Evolutionary conservation across 2,888 invertebrate species (phyloP).

Genomic region (Philereme transversata): DNA sequence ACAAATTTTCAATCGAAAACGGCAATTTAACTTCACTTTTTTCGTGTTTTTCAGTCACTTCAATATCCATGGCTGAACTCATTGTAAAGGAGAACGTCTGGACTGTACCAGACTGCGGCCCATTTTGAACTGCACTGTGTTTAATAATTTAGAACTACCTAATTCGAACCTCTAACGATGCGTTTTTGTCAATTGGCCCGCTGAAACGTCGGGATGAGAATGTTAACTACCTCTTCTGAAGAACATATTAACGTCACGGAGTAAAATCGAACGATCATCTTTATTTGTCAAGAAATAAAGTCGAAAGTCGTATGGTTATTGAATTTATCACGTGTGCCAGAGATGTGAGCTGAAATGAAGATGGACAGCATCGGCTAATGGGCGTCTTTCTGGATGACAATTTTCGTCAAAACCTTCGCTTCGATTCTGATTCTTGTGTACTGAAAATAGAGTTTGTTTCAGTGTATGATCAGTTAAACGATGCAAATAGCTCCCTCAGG

Average conservation of each 20-base stretch:
- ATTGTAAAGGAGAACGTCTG: conserved; percentile 13
- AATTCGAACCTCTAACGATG: conserved; percentile 71
- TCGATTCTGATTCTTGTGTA: conserved; percentile 34
- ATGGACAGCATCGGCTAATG: conserved; percentile 77
- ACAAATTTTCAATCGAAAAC: conserved; percentile 73
- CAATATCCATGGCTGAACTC: conserved; percentile 50
- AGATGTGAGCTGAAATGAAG: conserved; percentile 66
- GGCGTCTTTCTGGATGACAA: conserved; percentile 79
- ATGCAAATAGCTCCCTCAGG: conserved; percentile 78
- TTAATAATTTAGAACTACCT: conserved; percentile 68
- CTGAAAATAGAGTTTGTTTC: conserved; percentile 40
- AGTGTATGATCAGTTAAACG: conserved; percentile 58
- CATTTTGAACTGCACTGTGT: conserved; percentile 42
- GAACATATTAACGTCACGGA: conserved; percentile 58
- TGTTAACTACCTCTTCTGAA: conserved; percentile 75
- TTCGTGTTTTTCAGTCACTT: conserved; percentile 52
- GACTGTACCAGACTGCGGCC: background rate
- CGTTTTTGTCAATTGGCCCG: conserved; percentile 80
- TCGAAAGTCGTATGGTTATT: conserved; percentile 45
- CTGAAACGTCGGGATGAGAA: conserved; percentile 69
- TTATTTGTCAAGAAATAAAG: conserved; percentile 42
- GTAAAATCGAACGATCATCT: conserved; percentile 29
- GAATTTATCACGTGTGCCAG: conserved; percentile 59
- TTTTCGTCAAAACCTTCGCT: conserved; percentile 49
- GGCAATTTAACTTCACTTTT: conserved; percentile 64